Evolutionary conservation across 37 sponge, comb jelly and placozoan genomes (phyloP).

Genomic region (Ephydatia muelleri): DNA sequence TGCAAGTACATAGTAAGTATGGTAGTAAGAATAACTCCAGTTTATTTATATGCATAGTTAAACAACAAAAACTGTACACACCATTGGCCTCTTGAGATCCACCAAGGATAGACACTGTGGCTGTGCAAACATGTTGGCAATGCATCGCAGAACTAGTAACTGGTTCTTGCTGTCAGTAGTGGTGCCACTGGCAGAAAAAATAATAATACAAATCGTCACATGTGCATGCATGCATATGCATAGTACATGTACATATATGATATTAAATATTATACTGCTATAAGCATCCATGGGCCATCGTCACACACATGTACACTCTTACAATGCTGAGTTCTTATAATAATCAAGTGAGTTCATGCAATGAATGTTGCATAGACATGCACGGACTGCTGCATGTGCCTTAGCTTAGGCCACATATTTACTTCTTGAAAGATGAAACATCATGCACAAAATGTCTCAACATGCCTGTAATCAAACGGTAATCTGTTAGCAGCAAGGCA

Average conservation of each 20-base stretch:
- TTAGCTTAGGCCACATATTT: too few relatives aligned
- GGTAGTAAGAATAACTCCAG: background rate
- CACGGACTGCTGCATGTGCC: too few relatives aligned
- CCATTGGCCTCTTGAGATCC: background rate
- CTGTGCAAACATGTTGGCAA: constrained; percentile 59
- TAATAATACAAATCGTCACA: background rate
- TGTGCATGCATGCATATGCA: background rate
- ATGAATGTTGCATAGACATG: background rate
- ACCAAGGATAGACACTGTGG: background rate
- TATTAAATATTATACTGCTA: too few relatives aligned
- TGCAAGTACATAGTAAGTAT: background rate
- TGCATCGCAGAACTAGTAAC: constrained; percentile 48
- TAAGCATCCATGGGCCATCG: too few relatives aligned
- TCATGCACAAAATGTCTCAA: too few relatives aligned
- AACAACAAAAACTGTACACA: constrained; percentile 8
- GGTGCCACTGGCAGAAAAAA: constrained; percentile 33
- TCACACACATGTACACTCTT: background rate
- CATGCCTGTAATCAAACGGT: too few relatives aligned
- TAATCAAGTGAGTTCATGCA: background rate
- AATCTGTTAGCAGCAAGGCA: too few relatives aligned
- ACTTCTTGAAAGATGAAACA: too few relatives aligned
- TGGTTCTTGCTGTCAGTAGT: constrained; percentile 59
- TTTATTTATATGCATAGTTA: background rate
- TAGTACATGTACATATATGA: background rate
- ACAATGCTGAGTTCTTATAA: background rate